Base-by-base conservation (phyloP, 2,888 invertebrate species). In the Scaptomyza reducta region DNA sequence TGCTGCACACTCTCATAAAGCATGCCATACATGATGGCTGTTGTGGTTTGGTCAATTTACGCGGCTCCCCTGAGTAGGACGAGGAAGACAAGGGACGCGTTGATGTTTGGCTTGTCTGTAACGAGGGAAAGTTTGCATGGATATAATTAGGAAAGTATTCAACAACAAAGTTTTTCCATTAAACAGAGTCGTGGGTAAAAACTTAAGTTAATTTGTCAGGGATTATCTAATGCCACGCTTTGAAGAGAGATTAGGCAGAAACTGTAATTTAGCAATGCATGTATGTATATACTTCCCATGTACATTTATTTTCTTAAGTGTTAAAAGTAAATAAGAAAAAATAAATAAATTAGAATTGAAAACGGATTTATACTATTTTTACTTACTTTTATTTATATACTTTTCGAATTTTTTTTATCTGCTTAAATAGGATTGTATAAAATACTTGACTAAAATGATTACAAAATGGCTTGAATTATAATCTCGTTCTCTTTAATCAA, bases 1-100 rank as follows among this genome's bases (percentile, higher is more conserved):
- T 96, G 94, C 89, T 96, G 96, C 22, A 96, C 95, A 90, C 96
- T 96, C 90, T 96, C 95, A 87, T 96, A 92, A 67, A 96, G 91
- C 96, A 96, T 96, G 66, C 96, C 96, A 91, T 96, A 96, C 96
- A 96, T 96, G 58, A 14, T 80, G 75, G 10, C 42, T 27, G 6
- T 14, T 42, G 50, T 68, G 41, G 31, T 18, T 22, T n/a, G 22
- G 29, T 18, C 27, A 69, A 57, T 53, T 60, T 53, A 56, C 31
- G 29, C 46, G 22, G 5, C 18, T 45, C 38, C 58, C 44, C 35
- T 0, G 42, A 44, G 57, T 13, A 31, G 11, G 9, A 4, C n/a
- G 18, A 31, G 11, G 9, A 4, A 22, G 18, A 7, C 2, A 31
- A 33, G 33, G 25, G 10, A 10, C 33, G 31, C 22, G 16, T 10